A percentile compares a stretch with the other conserved stretches of the same genome.
Evolutionary conservation across 2,888 invertebrate genomes (phyloP).

Genomic region (Timandra comae): DNA sequence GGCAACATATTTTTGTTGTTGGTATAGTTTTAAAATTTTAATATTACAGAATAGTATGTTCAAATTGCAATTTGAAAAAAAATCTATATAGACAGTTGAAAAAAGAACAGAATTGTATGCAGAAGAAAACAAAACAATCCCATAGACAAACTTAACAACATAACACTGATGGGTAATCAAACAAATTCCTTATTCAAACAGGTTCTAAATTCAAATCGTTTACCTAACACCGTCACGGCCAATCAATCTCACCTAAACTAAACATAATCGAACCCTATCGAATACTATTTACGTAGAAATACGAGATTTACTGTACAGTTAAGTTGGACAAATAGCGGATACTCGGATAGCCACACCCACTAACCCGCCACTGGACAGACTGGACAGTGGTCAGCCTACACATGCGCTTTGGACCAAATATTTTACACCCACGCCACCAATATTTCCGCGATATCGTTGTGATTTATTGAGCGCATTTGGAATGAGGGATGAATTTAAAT

Average conservation of each 20-base stretch:
- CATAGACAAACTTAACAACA: too few relatives aligned
- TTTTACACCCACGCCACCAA: conserved; percentile 43
- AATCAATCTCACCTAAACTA: conserved; percentile 23
- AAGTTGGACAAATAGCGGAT: conserved; percentile 27
- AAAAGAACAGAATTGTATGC: too few relatives aligned
- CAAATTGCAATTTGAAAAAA: too few relatives aligned
- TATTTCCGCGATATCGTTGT: too few relatives aligned
- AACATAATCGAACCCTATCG: conserved; percentile 51
- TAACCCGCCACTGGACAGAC: conserved; percentile 49
- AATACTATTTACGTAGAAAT: conserved; percentile 39
- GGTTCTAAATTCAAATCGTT: neutral
- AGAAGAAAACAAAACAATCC: too few relatives aligned
- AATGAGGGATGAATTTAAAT: neutral
- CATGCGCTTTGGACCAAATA: conserved; percentile 59
- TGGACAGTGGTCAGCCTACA: conserved; percentile 69
- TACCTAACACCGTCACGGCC: conserved; percentile 17
- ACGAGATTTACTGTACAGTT: conserved; percentile 28
- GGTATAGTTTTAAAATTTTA: too few relatives aligned
- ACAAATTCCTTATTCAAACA: too few relatives aligned
- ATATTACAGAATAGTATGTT: too few relatives aligned
- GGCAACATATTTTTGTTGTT: too few relatives aligned
- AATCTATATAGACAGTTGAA: too few relatives aligned
- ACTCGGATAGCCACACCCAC: conserved; percentile 59
- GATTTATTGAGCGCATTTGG: too few relatives aligned
- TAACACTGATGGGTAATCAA: too few relatives aligned